Conservation (phyloP, 2,888 invertebrate genomes). For the Thyatira batis region DNA sequence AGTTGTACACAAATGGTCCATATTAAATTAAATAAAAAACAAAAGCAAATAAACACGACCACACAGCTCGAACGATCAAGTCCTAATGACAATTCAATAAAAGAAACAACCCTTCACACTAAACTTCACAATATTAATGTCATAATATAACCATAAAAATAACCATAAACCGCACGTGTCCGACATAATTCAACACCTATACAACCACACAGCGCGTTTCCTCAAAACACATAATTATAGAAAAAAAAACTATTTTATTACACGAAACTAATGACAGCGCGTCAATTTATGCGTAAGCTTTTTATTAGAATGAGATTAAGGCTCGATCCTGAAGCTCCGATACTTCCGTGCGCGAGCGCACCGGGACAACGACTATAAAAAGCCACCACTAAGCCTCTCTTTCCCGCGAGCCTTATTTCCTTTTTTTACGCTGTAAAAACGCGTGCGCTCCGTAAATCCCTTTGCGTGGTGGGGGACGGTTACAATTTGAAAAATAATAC, state of each 20-base stretch:
- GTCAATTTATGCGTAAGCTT: constrained; percentile 79
- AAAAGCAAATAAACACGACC: constrained; percentile 62
- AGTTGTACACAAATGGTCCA: constrained; percentile 57
- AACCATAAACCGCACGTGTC: constrained; percentile 74
- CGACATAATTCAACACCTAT: constrained; percentile 69
- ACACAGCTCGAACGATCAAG: constrained; percentile 65
- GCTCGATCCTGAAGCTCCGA: constrained; percentile 75
- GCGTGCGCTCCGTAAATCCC: constrained; percentile 63
- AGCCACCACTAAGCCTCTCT: constrained; percentile 76
- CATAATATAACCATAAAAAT: constrained; percentile 72
- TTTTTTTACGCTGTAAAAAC: constrained; percentile 60
- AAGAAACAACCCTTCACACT: constrained; percentile 69
- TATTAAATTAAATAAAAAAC: constrained; percentile 38
- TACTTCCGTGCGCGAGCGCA: constrained; percentile 79
- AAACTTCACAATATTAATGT: constrained; percentile 72
- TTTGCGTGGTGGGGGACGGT: constrained; percentile 53
- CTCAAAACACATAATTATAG: constrained; percentile 31
- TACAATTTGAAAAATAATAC: constrained; percentile 57
- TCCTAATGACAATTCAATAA: constrained; percentile 72
- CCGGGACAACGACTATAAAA: constrained; percentile 79
- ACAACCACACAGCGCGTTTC: constrained; percentile 57
- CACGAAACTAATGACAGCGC: constrained; percentile 65
- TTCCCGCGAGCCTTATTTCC: constrained; percentile 74
- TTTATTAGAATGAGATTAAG: constrained; percentile 80
- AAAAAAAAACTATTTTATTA: constrained; percentile 64